These are phyloP conservation scores for Muricea muricata DNA, from an alignment of 92 coral and sea anemone species.

Conservation along the genomic window DNA sequence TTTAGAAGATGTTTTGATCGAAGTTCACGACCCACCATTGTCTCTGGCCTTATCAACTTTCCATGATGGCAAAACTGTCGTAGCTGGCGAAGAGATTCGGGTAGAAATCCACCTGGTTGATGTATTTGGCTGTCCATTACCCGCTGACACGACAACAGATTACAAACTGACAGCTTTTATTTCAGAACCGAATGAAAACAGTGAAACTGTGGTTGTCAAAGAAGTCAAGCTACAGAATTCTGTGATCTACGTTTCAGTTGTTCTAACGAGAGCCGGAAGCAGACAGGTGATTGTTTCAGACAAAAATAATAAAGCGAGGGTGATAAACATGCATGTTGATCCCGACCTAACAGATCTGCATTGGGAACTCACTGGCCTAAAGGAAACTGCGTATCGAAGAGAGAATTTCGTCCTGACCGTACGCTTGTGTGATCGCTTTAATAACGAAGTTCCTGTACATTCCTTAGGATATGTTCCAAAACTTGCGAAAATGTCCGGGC, in stretches of 20 bases:
- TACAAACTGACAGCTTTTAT: neutral
- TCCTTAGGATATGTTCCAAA: neutral
- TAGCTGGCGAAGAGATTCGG: neutral
- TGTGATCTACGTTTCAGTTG: neutral
- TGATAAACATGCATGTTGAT: neutral
- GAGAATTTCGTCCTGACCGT: neutral
- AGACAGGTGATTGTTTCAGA: neutral
- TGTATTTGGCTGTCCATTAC: neutral
- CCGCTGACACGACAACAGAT: neutral
- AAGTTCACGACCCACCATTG: neutral
- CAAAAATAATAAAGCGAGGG: neutral
- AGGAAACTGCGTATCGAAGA: neutral
- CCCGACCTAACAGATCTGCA: neutral
- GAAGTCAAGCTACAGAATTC: neutral
- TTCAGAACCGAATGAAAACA: neutral
- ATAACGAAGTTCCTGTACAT: neutral
- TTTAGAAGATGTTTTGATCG: neutral
- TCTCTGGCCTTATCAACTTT: neutral
- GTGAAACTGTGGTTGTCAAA: neutral
- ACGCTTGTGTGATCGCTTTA: conserved; percentile 13
- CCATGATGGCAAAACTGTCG: neutral
- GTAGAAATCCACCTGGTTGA: neutral
- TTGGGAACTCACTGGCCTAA: neutral
- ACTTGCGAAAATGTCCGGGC: neutral
- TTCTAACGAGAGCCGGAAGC: neutral